A percentile compares a stretch with the other conserved stretches of the same genome.
phyloP scores from a whole-genome alignment of 2,113 vertebrate genomes.

The Cynoglossus semilaevis region DNA sequence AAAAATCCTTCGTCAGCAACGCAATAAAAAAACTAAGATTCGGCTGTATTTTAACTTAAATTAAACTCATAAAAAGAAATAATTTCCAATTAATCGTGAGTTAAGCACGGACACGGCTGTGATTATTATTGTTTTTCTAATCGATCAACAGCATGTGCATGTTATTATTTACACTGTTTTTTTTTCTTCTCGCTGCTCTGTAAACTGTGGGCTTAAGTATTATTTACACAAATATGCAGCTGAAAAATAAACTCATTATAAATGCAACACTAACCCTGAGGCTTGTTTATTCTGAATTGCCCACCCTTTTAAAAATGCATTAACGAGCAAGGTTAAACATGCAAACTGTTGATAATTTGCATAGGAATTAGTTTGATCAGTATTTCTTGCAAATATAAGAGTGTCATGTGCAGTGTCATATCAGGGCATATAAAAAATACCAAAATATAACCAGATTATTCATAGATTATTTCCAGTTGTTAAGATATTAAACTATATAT shows the following conservation, averaged over 20 bases:
- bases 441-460: too few relatives aligned
- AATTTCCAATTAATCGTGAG: too few relatives aligned
- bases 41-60: too few relatives aligned
- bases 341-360: constrained; percentile 37
- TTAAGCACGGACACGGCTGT: too few relatives aligned
- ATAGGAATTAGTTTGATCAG: constrained; percentile 27
- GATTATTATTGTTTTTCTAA: too few relatives aligned
- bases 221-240: constrained; percentile 10
- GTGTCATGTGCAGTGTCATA: constrained; percentile 19
- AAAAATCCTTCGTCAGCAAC: too few relatives aligned
- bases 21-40: too few relatives aligned
- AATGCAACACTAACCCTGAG: constrained; percentile 17
- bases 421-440: not conserved
- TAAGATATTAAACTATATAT: too few relatives aligned
- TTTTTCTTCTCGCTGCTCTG: not conserved
- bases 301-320: constrained; percentile 16
- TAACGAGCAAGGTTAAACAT: constrained; percentile 36
- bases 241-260: constrained; percentile 12
- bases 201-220: not conserved
- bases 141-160: too few relatives aligned
- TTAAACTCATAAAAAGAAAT: too few relatives aligned
- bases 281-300: constrained; percentile 29
- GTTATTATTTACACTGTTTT: too few relatives aligned
- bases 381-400: constrained; percentile 24
- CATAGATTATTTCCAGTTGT: too few relatives aligned